Conservation (phyloP, 2,797 vertebrate species). For the Anguilla anguilla region DNA sequence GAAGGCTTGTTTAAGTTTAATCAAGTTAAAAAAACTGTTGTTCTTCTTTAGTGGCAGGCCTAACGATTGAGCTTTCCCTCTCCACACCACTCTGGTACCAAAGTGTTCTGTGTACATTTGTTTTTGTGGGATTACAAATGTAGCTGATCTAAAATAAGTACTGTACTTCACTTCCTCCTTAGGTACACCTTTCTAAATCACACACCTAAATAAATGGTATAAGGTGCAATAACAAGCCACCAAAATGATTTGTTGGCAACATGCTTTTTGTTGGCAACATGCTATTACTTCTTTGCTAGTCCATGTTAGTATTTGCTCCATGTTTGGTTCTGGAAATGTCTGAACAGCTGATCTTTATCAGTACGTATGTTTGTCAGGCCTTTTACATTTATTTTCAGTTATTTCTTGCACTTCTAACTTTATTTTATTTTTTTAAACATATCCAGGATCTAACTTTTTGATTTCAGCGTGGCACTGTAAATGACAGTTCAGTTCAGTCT, state of each 20-base stretch:
- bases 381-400: neutral
- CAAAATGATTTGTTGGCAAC: neutral
- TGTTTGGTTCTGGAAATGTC: neutral
- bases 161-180: neutral
- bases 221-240: neutral
- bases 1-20: neutral
- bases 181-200: neutral
- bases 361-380: neutral
- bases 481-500: too few relatives aligned
- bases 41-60: neutral
- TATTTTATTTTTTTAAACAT: neutral
- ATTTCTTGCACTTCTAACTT: neutral
- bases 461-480: neutral
- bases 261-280: neutral
- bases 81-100: neutral
- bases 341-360: neutral
- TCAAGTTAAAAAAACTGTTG: neutral
- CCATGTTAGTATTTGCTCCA: neutral
- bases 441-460: conserved; percentile 6
- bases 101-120: neutral
- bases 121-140: neutral
- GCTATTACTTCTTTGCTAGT: neutral
- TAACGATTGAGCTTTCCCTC: neutral
- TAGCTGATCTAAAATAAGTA: neutral
- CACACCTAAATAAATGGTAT: neutral